These are phyloP conservation scores for Netelia melanura DNA, from an alignment of 2,888 invertebrate genomes.

Conservation along the genomic window DNA sequence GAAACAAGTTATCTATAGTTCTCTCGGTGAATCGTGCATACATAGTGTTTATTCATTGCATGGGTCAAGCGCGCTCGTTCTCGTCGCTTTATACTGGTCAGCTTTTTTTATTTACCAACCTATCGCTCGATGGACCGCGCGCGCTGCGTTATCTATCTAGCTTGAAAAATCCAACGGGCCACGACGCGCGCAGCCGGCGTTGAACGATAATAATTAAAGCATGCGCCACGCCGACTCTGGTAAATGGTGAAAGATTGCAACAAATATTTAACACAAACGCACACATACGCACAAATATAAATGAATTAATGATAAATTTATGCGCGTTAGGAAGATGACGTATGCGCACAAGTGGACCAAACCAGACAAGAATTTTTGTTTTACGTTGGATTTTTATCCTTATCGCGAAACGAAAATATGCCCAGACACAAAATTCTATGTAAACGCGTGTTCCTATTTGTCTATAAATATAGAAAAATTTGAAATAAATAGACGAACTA, in stretches of 20 bases:
- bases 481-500: neutral
- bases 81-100: conserved; percentile 22
- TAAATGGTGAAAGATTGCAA: neutral
- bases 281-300: neutral
- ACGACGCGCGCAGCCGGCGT: conserved; percentile 34
- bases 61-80: conserved; percentile 46
- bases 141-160: conserved; percentile 65
- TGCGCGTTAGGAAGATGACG: neutral
- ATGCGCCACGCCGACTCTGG: conserved; percentile 10
- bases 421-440: too few relatives aligned
- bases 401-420: neutral
- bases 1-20: neutral
- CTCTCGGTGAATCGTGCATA: conserved; percentile 3
- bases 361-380: conserved; percentile 10
- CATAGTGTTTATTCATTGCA: conserved; percentile 18
- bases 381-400: neutral
- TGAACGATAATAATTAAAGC: conserved; percentile 50
- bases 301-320: neutral
- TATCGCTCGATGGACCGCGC: conserved; percentile 59
- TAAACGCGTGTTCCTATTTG: neutral
- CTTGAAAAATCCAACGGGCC: conserved; percentile 61
- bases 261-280: too few relatives aligned
- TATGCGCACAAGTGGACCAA: neutral
- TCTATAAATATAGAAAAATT: neutral
- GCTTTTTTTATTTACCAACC: conserved; percentile 51